These are phyloP conservation scores for Pantelozetes paolii DNA, from an alignment of 2,888 invertebrate species.

Conservation along the genomic window DNA sequence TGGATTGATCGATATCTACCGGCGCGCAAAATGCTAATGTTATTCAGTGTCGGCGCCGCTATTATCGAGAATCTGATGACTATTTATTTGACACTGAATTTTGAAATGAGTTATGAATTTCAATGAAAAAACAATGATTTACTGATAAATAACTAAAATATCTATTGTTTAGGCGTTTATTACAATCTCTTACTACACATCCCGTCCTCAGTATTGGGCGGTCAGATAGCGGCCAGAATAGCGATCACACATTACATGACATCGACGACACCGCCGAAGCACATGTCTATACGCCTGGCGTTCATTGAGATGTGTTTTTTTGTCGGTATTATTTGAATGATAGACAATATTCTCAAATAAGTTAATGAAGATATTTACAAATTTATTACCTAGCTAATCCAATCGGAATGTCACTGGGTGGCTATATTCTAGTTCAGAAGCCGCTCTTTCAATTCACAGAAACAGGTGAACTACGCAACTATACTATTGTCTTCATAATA, in stretches of 20 bases:
- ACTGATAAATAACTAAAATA: too few relatives aligned
- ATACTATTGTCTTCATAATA: not conserved
- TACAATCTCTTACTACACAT: not conserved
- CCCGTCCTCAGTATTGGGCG: not conserved
- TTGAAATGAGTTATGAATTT: not conserved
- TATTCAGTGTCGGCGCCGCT: not conserved
- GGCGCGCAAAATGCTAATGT: not conserved
- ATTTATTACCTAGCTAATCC: not conserved
- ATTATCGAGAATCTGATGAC: not conserved
- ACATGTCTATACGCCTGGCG: not conserved
- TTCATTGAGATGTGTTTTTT: not conserved
- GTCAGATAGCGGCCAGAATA: not conserved
- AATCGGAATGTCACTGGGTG: conserved; percentile 3
- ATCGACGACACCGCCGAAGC: not conserved
- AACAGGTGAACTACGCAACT: not conserved
- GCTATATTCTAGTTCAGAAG: not conserved
- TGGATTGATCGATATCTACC: conserved; percentile 6
- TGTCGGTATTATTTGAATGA: not conserved
- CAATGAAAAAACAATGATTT: too few relatives aligned
- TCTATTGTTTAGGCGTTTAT: not conserved
- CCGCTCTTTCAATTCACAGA: not conserved
- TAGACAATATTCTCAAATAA: too few relatives aligned
- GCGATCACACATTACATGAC: not conserved
- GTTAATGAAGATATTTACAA: too few relatives aligned
- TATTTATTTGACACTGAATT: not conserved